Conservation (phyloP, 2,888 invertebrate species). For the Tubiluchus corallicola region DNA sequence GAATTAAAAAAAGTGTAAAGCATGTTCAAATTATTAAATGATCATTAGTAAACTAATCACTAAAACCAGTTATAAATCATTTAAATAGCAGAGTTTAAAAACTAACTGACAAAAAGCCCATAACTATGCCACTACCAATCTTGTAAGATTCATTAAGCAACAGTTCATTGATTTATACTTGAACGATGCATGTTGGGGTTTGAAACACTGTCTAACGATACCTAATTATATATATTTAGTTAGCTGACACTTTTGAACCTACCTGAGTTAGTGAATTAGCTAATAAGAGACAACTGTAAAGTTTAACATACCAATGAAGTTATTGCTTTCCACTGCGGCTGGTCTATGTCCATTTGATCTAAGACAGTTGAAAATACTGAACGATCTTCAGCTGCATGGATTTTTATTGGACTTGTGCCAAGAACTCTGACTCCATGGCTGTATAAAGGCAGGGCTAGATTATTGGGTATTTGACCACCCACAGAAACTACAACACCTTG, state of each 20-base stretch:
- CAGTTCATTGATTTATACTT: too few species aligned
- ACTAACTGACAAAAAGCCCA: too few species aligned
- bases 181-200: too few species aligned
- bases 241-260: too few species aligned
- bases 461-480: constrained; percentile 25
- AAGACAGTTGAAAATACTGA: constrained; percentile 20
- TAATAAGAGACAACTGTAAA: too few species aligned
- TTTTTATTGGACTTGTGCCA: constrained; percentile 20
- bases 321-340: constrained; percentile 21
- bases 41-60: neutral
- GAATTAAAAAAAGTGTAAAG: neutral
- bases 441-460: constrained; percentile 22
- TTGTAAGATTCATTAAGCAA: too few species aligned
- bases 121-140: too few species aligned
- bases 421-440: constrained; percentile 18
- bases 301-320: constrained; percentile 19
- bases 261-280: too few species aligned
- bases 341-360: constrained; percentile 19
- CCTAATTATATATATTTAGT: too few species aligned
- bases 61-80: too few species aligned
- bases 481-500: constrained; percentile 21
- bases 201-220: too few species aligned
- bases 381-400: constrained; percentile 21
- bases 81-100: too few species aligned
- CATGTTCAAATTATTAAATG: neutral